Base-by-base conservation (phyloP, 2,888 invertebrate genomes). In the Heteromyza rotundicornis region DNA sequence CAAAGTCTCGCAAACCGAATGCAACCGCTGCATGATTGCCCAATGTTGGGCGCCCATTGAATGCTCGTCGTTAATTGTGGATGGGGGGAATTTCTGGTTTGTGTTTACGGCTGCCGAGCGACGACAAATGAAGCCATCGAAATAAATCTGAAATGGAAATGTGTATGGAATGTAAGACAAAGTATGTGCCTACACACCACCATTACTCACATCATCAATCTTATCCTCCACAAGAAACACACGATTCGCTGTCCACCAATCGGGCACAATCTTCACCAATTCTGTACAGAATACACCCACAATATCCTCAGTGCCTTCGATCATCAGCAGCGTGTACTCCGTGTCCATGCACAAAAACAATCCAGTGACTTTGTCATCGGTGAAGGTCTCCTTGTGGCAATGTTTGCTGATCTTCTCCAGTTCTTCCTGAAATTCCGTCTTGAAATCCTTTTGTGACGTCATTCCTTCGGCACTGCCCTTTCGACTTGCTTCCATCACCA, bases 221-320 rank as follows among this genome's bases (percentile, higher is more conserved):
- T 72, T 71, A 68, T 79, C 79, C 59, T 80, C 78, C 0, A 78
- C 70, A 5, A 70, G 52, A 17, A 80, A 75, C 1, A 80, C 70
- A 2, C 75, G 71, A 57, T 73, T 73, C 2, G 56, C 68, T 2
- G 56, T 17, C 74, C 76, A 80, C 23, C 66, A 71, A 2, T 70
- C 63, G 1, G 61, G 57, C 1, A 67, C 23, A n/a, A 44, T 27
- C 1, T 53, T n/a, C 1, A 73, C 7, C 16, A 75, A 62, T 12
- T 67, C 60, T 0, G 53, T 32, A 47, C 74, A 74, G 19, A 72
- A 76, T 22, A 67, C 66, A 1, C 72, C 74, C 40, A 78, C 65
- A 70, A 78, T 75, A 50, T 79, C 79, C 56, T 79, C 79, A 5
- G 71, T 65, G 27, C 73, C 64, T 59, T 80, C 79, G n/a, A 80